Evolutionary conservation across 2,888 invertebrate species (phyloP), one percentile per base, ranked within the genome.

Genomic region (Folsomia manolachei): DNA sequence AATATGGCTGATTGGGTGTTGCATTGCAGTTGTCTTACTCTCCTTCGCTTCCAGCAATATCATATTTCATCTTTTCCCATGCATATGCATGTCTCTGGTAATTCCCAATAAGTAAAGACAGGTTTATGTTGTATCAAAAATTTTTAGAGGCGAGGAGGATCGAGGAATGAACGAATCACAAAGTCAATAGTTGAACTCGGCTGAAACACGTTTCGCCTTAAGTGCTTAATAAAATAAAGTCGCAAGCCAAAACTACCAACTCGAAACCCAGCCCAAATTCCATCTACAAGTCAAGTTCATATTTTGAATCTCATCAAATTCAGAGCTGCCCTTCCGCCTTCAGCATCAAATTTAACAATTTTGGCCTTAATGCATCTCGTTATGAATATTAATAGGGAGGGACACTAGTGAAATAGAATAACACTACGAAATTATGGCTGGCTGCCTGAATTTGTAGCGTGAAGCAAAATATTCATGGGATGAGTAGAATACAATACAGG

Each of bases 181-280:
- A 56, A 56, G 56, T 56, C 56, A 56, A 56, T 56, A 56, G 19
- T 56, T 56, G 56, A 56, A 56, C 19, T 18, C 18, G 19, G n/a
- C 21, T 56, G 56, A 14, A 56, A 56, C 56, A 56, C 56, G 56
- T 56, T 56, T 56, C 56, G 56, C 56, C 56, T 56, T 56, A 56
- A 56, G 56, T 56, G 56, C 19, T 56, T 56, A 56, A 56, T 56
- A 56, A 56, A 56, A 56, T 56, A 56, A 56, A 56, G 56, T 56
- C 56, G 21, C 56, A 56, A 39, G 39, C 39, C 39, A 39, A 39
- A 56, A 56, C 56, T n/a, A 56, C 21, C n/a, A 7, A 56, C 21
- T 14, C 11, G 21, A n/a, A n/a, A 56, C 56, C 56, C 56, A 19
- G 56, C 56, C 56, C 21, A n/a, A 39, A 39, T 39, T 39, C 39